Base-by-base conservation (phyloP, 2,797 vertebrate genomes). In the Parauchenoglanis punctatus region DNA sequence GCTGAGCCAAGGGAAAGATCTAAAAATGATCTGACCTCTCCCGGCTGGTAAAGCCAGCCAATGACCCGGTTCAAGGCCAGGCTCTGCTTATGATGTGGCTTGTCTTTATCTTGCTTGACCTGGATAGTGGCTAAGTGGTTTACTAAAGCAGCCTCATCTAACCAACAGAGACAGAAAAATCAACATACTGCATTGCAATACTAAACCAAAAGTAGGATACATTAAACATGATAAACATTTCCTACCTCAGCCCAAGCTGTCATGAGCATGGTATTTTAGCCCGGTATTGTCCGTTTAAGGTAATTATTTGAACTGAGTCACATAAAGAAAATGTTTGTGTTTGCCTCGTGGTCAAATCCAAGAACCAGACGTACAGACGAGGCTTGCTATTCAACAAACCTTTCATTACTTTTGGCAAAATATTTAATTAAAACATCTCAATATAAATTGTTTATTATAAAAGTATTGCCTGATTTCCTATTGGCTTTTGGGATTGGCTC, bases 161-260 rank as follows among this genome's bases (percentile, higher is more conserved):
- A n/a, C 46, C 46, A 52, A 68, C 17, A 31, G 65, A 85, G 59
- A 77, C 11, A 80, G 78, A 70, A 54, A 82, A 77, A 23, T 58
- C 44, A 76, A 78, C 52, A 81, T 23, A 40, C 5, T 81, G 89
- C 85, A 44, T 87, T 81, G 85, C 86, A 90, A 88, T 85, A 87
- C 88, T 88, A 88, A 88, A 86, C 72, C 85, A 18, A 81, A 72
- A 75, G 87, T 23, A 61, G 11, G 56, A 18, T 25, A 12, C 1
- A 13, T 35, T 35, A 91, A 81, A 86, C 91, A 90, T 91, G 61
- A 15, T 65, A 68, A 75, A 90, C 92, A 94, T 94, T 95, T 94
- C 93, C 93, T 94, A 93, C 93, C 92, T 91, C 76, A 73, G 7
- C 89, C 89, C 91, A 87, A 94, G 93, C 89, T 94, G 90, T 94